Conservation (phyloP, 2,888 invertebrate species). For the Patella pellucida region DNA sequence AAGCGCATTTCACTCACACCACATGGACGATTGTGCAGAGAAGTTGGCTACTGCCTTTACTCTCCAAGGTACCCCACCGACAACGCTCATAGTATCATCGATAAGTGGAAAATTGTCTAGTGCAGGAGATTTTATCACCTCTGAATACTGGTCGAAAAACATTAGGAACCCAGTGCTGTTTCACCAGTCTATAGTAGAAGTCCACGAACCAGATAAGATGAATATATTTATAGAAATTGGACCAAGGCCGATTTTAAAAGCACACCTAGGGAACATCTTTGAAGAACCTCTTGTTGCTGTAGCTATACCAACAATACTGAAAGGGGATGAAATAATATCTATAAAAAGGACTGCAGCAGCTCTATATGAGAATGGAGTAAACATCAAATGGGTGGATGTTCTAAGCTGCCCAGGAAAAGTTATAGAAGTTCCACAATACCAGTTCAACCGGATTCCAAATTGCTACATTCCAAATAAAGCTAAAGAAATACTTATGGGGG, state of each 20-base stretch:
- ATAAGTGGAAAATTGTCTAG: constrained; percentile 39
- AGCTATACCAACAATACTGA: not conserved
- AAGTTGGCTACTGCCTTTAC: constrained; percentile 31
- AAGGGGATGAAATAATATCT: constrained; percentile 23
- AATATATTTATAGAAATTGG: constrained; percentile 52
- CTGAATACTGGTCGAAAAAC: constrained; percentile 46
- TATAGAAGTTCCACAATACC: constrained; percentile 40
- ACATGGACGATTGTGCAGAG: constrained; percentile 30
- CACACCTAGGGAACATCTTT: constrained; percentile 36
- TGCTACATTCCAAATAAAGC: constrained; percentile 33
- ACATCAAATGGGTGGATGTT: constrained; percentile 33
- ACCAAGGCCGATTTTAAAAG: constrained; percentile 43
- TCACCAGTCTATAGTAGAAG: constrained; percentile 29
- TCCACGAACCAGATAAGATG: constrained; percentile 9
- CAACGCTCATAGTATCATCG: constrained; percentile 38
- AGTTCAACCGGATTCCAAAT: constrained; percentile 33
- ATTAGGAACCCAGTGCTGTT: constrained; percentile 40
- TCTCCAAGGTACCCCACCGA: constrained; percentile 20
- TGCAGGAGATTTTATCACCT: constrained; percentile 31
- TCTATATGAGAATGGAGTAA: constrained; percentile 35
- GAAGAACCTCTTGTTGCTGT: constrained; percentile 1
- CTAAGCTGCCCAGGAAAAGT: constrained; percentile 23
- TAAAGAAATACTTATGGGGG: constrained; percentile 23
- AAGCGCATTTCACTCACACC: constrained; percentile 55
- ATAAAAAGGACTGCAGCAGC: constrained; percentile 31